A percentile compares a stretch with the other conserved stretches of the same genome.
phyloP scores from a whole-genome alignment of 2,113 vertebrate species.

The Diadophis punctatus region DNA sequence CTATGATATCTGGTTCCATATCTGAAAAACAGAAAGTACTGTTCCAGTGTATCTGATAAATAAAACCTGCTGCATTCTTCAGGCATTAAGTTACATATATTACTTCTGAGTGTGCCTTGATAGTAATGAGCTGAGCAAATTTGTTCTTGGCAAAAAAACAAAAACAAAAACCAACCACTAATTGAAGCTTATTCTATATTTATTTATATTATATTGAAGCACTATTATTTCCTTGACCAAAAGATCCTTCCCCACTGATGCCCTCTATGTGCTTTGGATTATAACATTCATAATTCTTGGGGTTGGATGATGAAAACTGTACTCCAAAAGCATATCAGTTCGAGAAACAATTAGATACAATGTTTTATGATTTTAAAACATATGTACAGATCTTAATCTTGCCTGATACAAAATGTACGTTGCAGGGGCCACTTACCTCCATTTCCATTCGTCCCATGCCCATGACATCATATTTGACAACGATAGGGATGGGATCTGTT shows the following conservation, averaged over 20 bases:
- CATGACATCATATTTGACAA: slow-evolving; percentile 99
- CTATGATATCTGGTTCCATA: background rate
- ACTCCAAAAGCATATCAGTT: background rate
- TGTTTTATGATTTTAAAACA: background rate
- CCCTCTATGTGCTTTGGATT: background rate
- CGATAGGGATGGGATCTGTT: slow-evolving; percentile 96
- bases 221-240: background rate
- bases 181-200: background rate
- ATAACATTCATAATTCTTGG: background rate
- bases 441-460: slow-evolving; percentile 99
- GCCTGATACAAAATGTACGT: background rate
- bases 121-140: background rate
- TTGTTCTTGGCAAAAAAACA: background rate
- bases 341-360: accelerated
- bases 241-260: background rate
- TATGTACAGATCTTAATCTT: background rate
- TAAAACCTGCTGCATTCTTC: background rate
- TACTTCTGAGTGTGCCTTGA: background rate
- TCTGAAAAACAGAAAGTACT: background rate
- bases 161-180: too few species aligned
- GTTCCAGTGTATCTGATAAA: background rate
- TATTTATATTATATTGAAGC: background rate
- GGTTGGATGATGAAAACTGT: background rate
- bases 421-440: slow-evolving; percentile 77
- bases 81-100: background rate